Percentiles rank a stretch among this genome's conserved stretches.
These are phyloP conservation scores for Neotragus pygmaeus DNA, from an alignment of 2,113 vertebrate genomes.

Conservation along the genomic window DNA sequence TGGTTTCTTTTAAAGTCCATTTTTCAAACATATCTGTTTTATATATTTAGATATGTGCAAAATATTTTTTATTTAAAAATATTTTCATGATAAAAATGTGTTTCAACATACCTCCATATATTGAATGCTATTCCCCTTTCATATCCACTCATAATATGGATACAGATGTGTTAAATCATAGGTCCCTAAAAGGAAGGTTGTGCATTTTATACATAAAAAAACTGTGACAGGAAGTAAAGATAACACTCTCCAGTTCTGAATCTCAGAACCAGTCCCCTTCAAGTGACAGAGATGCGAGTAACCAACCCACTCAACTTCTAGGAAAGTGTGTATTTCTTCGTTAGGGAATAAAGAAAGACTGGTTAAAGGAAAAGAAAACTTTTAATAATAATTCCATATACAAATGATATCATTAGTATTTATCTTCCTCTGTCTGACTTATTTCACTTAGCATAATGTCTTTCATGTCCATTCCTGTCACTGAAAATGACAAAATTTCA, in stretches of 20 bases:
- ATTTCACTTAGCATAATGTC: not conserved
- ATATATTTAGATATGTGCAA: not conserved
- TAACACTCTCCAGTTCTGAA: not conserved
- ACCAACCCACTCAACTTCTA: not conserved
- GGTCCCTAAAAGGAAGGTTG: not conserved
- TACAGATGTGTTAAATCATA: not conserved
- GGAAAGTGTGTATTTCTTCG: not conserved
- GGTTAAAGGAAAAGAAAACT: not conserved
- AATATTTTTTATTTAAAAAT: conserved; percentile 2
- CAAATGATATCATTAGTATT: not conserved
- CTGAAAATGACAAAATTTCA: not conserved
- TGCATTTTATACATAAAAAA: not conserved
- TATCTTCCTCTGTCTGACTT: not conserved
- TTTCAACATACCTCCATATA: not conserved
- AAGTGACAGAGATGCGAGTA: not conserved
- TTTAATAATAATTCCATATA: not conserved
- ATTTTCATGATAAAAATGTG: not conserved
- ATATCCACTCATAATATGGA: not conserved
- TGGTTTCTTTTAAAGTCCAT: conserved; percentile 8
- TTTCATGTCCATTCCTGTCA: not conserved
- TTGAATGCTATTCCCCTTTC: not conserved
- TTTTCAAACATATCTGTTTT: conserved; percentile 42
- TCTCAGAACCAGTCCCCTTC: not conserved
- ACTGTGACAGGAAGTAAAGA: not conserved
- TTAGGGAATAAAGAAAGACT: not conserved